phyloP scores from a whole-genome alignment of 2,797 vertebrate species.

The Chelon labrosus region DNA sequence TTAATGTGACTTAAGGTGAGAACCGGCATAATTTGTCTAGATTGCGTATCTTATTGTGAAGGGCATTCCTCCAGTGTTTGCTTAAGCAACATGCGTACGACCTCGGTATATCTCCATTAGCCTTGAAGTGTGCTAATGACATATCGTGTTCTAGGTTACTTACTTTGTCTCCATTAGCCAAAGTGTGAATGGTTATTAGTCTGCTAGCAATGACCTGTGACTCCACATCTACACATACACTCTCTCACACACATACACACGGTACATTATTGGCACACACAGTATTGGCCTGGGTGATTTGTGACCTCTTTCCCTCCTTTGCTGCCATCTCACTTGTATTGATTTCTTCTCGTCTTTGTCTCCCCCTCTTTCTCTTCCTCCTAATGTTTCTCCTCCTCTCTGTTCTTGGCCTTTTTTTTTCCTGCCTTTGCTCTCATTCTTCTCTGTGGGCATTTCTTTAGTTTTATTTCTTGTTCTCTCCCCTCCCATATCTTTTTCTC shows the following conservation, averaged over 20 bases:
- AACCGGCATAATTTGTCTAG: conserved; percentile 36
- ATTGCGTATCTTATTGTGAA: conserved; percentile 52
- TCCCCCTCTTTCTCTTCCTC: conserved; percentile 51
- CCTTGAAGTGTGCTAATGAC: conserved; percentile 71
- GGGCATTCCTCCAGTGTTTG: conserved; percentile 47
- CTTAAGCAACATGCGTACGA: conserved; percentile 36
- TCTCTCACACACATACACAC: conserved; percentile 28
- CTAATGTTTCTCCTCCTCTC: conserved; percentile 53
- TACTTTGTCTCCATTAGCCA: conserved; percentile 82
- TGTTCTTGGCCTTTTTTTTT: conserved; percentile 17
- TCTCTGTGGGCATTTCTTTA: conserved; percentile 18
- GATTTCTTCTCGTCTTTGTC: conserved; percentile 76
- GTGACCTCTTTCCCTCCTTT: conserved; percentile 81
- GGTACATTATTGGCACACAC: conserved; percentile 50
- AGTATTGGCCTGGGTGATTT: conserved; percentile 77
- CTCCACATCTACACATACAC: conserved; percentile 44
- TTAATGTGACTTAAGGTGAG: conserved; percentile 39
- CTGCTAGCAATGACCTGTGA: conserved; percentile 71
- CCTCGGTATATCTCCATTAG: conserved; percentile 75
- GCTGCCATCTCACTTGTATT: conserved; percentile 76
- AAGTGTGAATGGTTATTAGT: conserved; percentile 79
- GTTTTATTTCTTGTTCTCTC: not conserved
- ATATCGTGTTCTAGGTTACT: conserved; percentile 67
- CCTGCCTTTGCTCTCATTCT: conserved; percentile 40
- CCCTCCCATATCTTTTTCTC: conserved; percentile 15